A percentile compares a stretch with the other conserved stretches of the same genome.
Conservation (phyloP, 1,140 invertebrate species). For the Drepana arcuata region DNA sequence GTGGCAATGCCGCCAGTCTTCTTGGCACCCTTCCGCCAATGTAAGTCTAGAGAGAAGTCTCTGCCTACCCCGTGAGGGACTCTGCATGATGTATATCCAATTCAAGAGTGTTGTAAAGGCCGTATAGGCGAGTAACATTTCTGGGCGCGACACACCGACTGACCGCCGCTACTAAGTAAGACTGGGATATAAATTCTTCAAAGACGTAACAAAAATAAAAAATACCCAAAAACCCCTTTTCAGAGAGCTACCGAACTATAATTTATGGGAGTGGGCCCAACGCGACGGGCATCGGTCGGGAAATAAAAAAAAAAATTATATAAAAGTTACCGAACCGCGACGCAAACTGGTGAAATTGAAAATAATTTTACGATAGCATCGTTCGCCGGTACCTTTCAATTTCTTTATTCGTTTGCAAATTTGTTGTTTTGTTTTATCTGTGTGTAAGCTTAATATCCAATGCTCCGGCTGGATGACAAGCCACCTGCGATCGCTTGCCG, state of each 20-base stretch:
- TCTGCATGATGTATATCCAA: too few relatives aligned
- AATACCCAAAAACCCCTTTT: conserved; percentile 54
- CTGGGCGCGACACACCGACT: conserved; percentile 35
- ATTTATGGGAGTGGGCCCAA: conserved; percentile 60
- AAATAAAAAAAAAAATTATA: conserved; percentile 49
- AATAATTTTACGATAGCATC: conserved; percentile 64
- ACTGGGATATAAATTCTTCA: conserved; percentile 68
- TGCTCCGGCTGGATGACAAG: too few relatives aligned
- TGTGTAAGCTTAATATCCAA: too few relatives aligned
- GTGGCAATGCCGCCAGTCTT: too few relatives aligned
- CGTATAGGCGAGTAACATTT: too few relatives aligned
- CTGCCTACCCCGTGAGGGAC: too few relatives aligned
- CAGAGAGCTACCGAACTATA: conserved; percentile 70
- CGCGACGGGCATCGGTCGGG: conserved; percentile 46
- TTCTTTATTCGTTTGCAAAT: conserved; percentile 29
- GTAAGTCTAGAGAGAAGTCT: too few relatives aligned
- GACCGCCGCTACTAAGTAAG: conserved; percentile 63
- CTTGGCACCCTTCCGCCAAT: too few relatives aligned
- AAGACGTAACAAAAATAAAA: conserved; percentile 61
- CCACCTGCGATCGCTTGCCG: too few relatives aligned
- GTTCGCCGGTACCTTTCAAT: conserved; percentile 52
- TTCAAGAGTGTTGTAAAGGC: too few relatives aligned
- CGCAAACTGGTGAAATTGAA: conserved; percentile 64
- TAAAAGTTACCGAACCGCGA: too few relatives aligned
- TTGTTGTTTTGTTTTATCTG: conserved; percentile 25